Evolutionary conservation across 2,888 invertebrate species (phyloP).

Genomic region (Phengaris alcon): DNA sequence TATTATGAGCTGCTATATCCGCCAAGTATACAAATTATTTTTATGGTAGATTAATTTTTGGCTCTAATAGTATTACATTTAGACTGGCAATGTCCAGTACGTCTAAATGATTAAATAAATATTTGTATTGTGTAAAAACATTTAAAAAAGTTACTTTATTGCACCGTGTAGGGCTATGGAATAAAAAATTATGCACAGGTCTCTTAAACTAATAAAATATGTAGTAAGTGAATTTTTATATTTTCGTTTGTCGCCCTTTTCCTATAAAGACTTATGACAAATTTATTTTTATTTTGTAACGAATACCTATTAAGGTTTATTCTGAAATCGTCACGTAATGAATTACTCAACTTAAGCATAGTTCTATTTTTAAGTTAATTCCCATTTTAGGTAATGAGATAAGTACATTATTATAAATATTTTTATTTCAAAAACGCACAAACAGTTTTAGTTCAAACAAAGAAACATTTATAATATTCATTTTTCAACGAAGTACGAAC

Average conservation of each 20-base stretch:
- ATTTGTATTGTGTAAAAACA: not conserved
- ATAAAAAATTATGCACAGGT: not conserved
- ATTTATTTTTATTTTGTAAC: not conserved
- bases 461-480: not conserved
- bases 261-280: too few species aligned
- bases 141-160: not conserved
- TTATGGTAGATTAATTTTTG: not conserved
- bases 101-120: not conserved
- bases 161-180: not conserved
- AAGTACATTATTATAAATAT: not conserved
- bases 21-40: not conserved
- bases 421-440: not conserved
- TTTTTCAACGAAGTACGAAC: too few species aligned
- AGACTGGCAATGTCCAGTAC: not conserved
- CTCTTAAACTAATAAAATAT: not conserved
- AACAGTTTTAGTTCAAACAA: not conserved
- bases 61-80: not conserved
- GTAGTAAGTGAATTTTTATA: not conserved
- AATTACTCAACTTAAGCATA: not conserved
- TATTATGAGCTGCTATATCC: not conserved
- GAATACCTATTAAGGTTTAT: too few species aligned
- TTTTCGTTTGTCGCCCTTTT: not conserved
- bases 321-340: not conserved
- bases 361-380: not conserved
- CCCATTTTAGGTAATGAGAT: too few species aligned